Percentiles rank a stretch among this genome's conserved stretches.
Conservation (phyloP, 1,140 invertebrate genomes). For the Ruditapes philippinarum region DNA sequence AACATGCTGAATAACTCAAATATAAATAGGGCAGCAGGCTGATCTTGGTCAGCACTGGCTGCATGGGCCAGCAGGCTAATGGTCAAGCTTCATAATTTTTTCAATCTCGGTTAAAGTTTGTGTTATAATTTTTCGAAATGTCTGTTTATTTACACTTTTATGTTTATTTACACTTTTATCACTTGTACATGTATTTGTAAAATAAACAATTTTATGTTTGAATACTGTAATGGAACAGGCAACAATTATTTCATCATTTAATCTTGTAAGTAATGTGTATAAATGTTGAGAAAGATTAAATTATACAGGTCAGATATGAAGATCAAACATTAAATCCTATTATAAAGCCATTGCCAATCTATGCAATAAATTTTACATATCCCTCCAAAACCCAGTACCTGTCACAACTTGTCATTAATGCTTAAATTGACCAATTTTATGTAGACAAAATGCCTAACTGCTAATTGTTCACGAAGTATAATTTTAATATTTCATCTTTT, state of each 20-base stretch:
- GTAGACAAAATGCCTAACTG: slow-evolving; percentile 12
- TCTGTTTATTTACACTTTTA: too few species aligned
- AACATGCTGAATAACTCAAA: too few species aligned
- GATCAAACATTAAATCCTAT: background rate
- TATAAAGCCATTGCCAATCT: background rate
- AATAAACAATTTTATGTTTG: too few species aligned
- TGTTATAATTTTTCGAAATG: too few species aligned
- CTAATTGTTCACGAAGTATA: background rate
- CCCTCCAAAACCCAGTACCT: background rate
- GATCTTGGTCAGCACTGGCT: too few species aligned
- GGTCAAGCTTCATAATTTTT: too few species aligned
- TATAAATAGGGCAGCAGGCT: too few species aligned
- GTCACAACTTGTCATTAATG: background rate
- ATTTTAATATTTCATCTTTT: slow-evolving; percentile 20
- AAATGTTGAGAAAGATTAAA: background rate
- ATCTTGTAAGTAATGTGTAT: background rate
- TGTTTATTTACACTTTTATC: too few species aligned
- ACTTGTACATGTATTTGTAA: too few species aligned
- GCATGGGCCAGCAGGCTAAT: too few species aligned
- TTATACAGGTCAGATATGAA: background rate
- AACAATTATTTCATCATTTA: background rate
- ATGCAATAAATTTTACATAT: background rate
- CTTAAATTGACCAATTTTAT: slow-evolving; percentile 26
- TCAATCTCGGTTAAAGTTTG: too few species aligned
- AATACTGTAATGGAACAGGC: too few species aligned